phyloP scores from a whole-genome alignment of 2,113 vertebrate genomes.

The Hemibagrus wyckioides region DNA sequence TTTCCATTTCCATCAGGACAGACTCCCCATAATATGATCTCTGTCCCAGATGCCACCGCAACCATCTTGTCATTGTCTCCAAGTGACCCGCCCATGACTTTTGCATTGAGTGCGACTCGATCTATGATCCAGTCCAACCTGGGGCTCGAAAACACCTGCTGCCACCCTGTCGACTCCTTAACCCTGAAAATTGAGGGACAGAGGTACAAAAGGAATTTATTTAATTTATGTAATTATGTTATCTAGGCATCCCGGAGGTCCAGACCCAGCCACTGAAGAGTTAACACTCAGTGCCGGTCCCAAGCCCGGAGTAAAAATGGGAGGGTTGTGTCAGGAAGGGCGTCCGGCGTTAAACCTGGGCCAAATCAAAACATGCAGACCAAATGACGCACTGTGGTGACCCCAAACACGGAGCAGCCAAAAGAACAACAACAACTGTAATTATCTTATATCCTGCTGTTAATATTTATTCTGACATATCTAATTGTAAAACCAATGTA shows the following conservation, averaged over 20 bases:
- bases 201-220: neutral
- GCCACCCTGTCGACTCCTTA: conserved; percentile 91
- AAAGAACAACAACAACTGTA: too few relatives aligned
- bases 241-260: too few relatives aligned
- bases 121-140: conserved; percentile 89
- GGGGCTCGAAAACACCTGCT: conserved; percentile 87
- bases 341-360: too few relatives aligned
- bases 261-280: too few relatives aligned
- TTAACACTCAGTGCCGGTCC: too few relatives aligned
- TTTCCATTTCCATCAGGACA: conserved; percentile 82
- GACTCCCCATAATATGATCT: conserved; percentile 90
- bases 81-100: conserved; percentile 81
- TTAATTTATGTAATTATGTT: neutral
- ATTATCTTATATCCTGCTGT: neutral
- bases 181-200: conserved; percentile 68
- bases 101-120: conserved; percentile 85
- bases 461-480: neutral
- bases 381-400: too few relatives aligned
- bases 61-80: conserved; percentile 94
- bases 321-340: too few relatives aligned
- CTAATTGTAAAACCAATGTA: neutral
- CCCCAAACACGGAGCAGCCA: too few relatives aligned
- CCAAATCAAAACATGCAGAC: too few relatives aligned
- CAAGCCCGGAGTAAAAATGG: too few relatives aligned
- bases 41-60: conserved; percentile 79